phyloP scores from a whole-genome alignment of 1,140 invertebrate genomes.

The Drosophila murphyi region DNA sequence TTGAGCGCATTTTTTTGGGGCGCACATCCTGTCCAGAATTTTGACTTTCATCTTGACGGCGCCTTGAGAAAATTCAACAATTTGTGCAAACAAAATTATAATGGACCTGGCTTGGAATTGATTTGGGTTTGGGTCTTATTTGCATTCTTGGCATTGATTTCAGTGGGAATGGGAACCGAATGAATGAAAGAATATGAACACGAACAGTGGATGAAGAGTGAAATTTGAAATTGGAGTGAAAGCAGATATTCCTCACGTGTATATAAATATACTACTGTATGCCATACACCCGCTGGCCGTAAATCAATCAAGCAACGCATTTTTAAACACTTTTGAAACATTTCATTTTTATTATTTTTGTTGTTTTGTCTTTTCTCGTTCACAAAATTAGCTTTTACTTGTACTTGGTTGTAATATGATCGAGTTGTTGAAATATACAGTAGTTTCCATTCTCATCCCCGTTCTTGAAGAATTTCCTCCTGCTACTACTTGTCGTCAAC shows the following conservation, averaged over 20 bases:
- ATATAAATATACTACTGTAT: constrained; percentile 2
- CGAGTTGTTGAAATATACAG: constrained; percentile 40
- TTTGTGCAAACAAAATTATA: constrained; percentile 61
- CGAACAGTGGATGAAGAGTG: constrained; percentile 60
- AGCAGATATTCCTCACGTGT: constrained; percentile 30
- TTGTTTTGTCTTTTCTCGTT: constrained; percentile 10
- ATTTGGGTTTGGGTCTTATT: constrained; percentile 49
- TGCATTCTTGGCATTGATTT: constrained; percentile 71
- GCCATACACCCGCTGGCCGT: constrained; percentile 30
- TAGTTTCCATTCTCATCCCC: constrained; percentile 35
- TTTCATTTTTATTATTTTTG: not conserved
- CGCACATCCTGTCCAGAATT: constrained; percentile 55
- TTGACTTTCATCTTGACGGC: constrained; percentile 62
- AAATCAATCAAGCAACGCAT: constrained; percentile 70
- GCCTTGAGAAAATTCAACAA: constrained; percentile 71
- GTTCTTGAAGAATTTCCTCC: constrained; percentile 4
- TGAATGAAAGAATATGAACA: constrained; percentile 20
- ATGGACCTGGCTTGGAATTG: constrained; percentile 24
- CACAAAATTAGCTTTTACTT: constrained; percentile 58
- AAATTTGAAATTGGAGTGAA: constrained; percentile 66
- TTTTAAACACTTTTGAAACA: constrained; percentile 30
- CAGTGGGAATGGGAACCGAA: constrained; percentile 62
- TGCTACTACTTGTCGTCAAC: constrained; percentile 68
- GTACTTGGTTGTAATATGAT: constrained; percentile 49
- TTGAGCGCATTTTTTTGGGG: constrained; percentile 10